Base-by-base conservation (phyloP, 1,140 invertebrate genomes). In the Lysiphlebus fabarum region DNA sequence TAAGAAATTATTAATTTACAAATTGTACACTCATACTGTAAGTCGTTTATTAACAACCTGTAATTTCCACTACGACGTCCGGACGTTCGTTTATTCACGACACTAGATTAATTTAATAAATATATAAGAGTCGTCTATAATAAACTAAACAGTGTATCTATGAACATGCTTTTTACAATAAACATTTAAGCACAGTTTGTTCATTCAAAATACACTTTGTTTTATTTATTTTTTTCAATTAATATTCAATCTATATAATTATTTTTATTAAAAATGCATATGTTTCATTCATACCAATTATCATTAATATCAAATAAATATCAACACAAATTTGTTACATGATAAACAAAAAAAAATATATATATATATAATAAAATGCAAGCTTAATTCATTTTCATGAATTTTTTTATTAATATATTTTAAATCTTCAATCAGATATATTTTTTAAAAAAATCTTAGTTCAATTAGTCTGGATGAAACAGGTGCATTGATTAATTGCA, bases 1-100 rank as follows among this genome's bases (percentile, higher is more conserved):
- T 66, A 69, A 67, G 62, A 50, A 67, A 69, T 69, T 71, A 73
- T 71, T 70, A 71, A 75, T 74, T 71, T 75, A 73, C 71, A 70
- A 63, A 75, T 74, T 76, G 62, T 76, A 77, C 73, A 77, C 65
- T 66, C 68, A 67, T 74, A 66, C 59, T 44, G 34, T 37, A 41
- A 63, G 48, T 51, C 62, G 64, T 59, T 55, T 12, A 56, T 50
- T 53, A 34, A 26, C 53, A 45, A 10, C 37, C 37, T 44, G 53
- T 12, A 10, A 43, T 14, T 34, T n/a, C 48, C 50, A 42, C 44
- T 43, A 5, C 48, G 41, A 61, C 26, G 54, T 51, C 50, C 59
- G 53, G 59, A 49, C n/a, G 45, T 53, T 53, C 54, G 42, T 26
- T 17, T 26, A 4, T 4, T 26, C 17, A 26, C 17, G 17, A 26